phyloP scores from a whole-genome alignment of 2,797 vertebrate species.

The Gallinago nigripennis region DNA sequence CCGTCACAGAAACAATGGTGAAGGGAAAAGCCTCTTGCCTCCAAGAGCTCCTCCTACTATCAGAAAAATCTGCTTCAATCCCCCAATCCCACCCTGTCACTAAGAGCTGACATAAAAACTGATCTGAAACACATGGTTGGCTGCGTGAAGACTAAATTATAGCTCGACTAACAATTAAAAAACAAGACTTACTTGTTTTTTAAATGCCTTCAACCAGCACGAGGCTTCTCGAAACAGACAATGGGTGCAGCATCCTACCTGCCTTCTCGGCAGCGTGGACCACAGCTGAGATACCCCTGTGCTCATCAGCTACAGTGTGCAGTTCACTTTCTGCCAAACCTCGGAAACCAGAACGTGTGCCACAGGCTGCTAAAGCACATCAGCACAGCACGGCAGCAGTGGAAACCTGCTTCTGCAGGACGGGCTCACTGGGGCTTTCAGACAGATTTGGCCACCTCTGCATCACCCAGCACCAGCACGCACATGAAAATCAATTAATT shows the following conservation, averaged over 20 bases:
- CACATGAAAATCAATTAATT: neutral
- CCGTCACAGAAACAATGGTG: neutral
- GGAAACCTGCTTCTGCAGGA: neutral
- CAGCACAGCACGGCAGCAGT: rapidly evolving
- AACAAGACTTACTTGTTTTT: neutral
- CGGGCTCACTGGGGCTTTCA: neutral
- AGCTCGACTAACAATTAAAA: neutral
- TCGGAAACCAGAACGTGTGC: neutral
- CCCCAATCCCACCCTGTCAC: neutral
- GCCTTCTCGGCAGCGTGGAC: rapidly evolving
- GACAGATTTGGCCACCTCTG: neutral
- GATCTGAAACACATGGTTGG: neutral
- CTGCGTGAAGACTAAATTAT: neutral
- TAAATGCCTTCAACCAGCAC: neutral
- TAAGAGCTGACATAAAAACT: neutral
- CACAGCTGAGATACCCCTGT: neutral
- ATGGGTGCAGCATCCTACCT: neutral
- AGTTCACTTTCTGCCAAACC: neutral
- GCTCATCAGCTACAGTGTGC: rapidly evolving
- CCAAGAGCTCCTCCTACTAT: neutral
- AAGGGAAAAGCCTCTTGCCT: neutral
- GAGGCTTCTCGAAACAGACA: neutral
- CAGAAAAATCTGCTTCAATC: neutral
- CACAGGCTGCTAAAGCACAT: neutral
- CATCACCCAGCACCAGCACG: neutral